Percentiles rank a stretch among this genome's conserved stretches.
These are phyloP conservation scores for Octopus bimaculoides DNA, from an alignment of 1,140 invertebrate species.

Conservation along the genomic window DNA sequence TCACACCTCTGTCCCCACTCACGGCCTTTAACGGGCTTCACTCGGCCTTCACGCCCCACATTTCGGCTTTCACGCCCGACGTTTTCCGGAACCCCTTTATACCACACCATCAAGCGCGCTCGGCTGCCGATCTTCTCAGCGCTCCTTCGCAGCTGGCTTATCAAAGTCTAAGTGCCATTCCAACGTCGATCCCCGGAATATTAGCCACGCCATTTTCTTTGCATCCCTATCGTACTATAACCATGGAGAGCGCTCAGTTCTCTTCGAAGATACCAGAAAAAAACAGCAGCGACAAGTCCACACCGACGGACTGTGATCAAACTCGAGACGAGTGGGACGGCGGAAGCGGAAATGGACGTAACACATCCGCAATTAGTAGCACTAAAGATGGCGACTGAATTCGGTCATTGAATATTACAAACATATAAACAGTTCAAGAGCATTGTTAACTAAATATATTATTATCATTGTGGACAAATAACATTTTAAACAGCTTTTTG, in stretches of 20 bases:
- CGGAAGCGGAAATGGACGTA: no score
- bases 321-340: no score
- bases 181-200: conserved; percentile 29
- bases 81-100: conserved; percentile 34
- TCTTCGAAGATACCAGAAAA: conserved; percentile 29
- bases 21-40: conserved; percentile 39
- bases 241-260: conserved; percentile 19
- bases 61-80: conserved; percentile 35
- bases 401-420: no score
- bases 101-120: conserved; percentile 20
- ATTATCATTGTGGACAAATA: no score
- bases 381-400: no score
- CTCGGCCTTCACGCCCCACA: conserved; percentile 48
- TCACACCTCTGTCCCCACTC: conserved; percentile 45
- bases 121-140: conserved; percentile 7
- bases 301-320: no score
- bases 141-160: conserved; percentile 15
- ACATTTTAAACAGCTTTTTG: no score
- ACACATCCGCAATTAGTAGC: no score
- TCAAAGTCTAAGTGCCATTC: conserved; percentile 13
- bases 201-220: conserved; percentile 35
- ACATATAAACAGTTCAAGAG: no score
- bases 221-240: conserved; percentile 34
- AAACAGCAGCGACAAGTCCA: conserved; percentile 16
- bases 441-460: no score